phyloP scores from a whole-genome alignment of 1,140 invertebrate genomes.

The Whitmania pigra region DNA sequence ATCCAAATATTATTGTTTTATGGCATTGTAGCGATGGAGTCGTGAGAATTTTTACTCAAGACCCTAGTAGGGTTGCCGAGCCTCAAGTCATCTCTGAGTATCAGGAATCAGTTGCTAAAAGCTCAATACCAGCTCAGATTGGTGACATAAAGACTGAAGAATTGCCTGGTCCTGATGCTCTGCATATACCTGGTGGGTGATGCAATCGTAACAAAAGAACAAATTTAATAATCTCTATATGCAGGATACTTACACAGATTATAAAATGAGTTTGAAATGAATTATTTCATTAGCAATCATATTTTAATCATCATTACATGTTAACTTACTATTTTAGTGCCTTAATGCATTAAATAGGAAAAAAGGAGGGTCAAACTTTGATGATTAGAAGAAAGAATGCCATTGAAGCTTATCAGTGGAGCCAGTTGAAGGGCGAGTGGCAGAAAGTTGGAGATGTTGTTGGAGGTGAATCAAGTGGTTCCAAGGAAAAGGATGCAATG shows the following conservation, averaged over 20 bases:
- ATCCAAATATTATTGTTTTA: constrained; percentile 26
- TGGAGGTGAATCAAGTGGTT: constrained; percentile 54
- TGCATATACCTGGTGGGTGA: constrained; percentile 61
- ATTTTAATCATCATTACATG: too few relatives aligned
- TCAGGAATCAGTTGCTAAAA: constrained; percentile 56
- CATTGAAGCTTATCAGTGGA: constrained; percentile 59
- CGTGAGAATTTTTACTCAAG: constrained; percentile 67
- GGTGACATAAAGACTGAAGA: constrained; percentile 71
- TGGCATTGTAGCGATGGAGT: constrained; percentile 67
- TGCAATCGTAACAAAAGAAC: not conserved
- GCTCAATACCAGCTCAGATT: constrained; percentile 50
- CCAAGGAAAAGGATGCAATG: constrained; percentile 54
- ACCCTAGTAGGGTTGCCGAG: constrained; percentile 53
- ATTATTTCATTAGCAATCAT: too few relatives aligned
- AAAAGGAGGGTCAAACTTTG: constrained; percentile 66
- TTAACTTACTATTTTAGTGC: too few relatives aligned
- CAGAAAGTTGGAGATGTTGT: constrained; percentile 76
- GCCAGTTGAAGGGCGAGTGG: constrained; percentile 58
- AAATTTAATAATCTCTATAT: not conserved
- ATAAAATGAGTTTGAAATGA: too few relatives aligned
- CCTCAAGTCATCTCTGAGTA: constrained; percentile 53
- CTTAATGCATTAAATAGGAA: constrained; percentile 27
- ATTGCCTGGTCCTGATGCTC: constrained; percentile 62
- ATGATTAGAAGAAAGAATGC: constrained; percentile 58
- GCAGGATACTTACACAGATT: too few relatives aligned